These are phyloP conservation scores for Selene dorsalis DNA, from an alignment of 2,797 vertebrate genomes.

Conservation along the genomic window DNA sequence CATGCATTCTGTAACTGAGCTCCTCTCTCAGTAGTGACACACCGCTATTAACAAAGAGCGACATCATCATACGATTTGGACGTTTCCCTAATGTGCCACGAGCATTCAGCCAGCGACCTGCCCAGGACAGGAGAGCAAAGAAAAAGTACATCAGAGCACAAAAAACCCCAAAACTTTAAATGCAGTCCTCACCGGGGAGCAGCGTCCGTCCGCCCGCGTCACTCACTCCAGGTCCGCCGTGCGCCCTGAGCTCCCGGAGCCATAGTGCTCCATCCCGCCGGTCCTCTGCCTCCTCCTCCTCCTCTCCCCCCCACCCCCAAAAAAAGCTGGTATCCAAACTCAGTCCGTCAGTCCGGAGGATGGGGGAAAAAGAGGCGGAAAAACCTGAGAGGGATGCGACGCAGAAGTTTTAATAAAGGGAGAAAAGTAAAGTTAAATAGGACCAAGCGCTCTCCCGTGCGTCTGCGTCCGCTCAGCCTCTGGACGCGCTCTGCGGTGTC, in stretches of 20 bases:
- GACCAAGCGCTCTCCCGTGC: slow-evolving; percentile 40
- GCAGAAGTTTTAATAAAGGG: slow-evolving; percentile 59
- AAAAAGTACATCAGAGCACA: slow-evolving; percentile 49
- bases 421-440: slow-evolving; percentile 70
- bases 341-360: slow-evolving; percentile 51
- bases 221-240: slow-evolving; percentile 76
- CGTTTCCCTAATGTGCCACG: slow-evolving; percentile 53
- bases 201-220: slow-evolving; percentile 77
- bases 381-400: not conserved
- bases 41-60: slow-evolving; percentile 54
- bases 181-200: slow-evolving; percentile 73
- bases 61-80: slow-evolving; percentile 55
- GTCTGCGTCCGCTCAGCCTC: slow-evolving; percentile 62
- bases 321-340: slow-evolving; percentile 69
- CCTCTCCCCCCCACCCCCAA: no score
- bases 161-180: slow-evolving; percentile 61
- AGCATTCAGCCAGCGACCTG: slow-evolving; percentile 30
- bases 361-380: not conserved
- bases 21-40: not conserved
- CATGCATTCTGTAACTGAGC: slow-evolving; percentile 5
- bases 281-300: slow-evolving; percentile 57
- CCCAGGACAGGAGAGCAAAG: slow-evolving; percentile 39
- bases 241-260: slow-evolving; percentile 78
- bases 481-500: slow-evolving; percentile 74
- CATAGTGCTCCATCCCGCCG: slow-evolving; percentile 77